Percentiles rank a stretch among this genome's conserved stretches.
phyloP scores from a whole-genome alignment of 2,797 vertebrate species.

The Garrulus glandarius region DNA sequence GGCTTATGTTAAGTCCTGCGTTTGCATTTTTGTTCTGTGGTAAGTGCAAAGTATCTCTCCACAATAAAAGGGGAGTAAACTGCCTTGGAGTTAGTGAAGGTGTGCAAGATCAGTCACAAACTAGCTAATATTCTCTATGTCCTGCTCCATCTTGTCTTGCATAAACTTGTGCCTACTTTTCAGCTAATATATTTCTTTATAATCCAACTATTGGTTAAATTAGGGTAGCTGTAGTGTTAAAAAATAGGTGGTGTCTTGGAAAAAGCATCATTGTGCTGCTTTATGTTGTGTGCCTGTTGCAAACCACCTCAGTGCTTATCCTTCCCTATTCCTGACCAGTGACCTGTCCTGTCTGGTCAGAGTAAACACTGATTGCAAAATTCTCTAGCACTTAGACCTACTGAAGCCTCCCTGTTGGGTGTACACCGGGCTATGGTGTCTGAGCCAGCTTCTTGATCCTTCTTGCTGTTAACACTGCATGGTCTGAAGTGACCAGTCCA shows the following conservation, averaged over 20 bases:
- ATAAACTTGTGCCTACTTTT: background rate
- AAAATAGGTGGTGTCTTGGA: constrained; percentile 4
- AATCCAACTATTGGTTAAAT: constrained; percentile 40
- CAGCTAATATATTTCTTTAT: background rate
- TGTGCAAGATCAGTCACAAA: background rate
- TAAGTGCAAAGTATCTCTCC: background rate
- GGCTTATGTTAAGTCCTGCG: background rate
- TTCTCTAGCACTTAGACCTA: background rate
- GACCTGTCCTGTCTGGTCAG: background rate
- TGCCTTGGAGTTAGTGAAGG: background rate
- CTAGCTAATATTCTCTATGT: background rate
- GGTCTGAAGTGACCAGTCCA: background rate
- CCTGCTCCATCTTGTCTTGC: background rate
- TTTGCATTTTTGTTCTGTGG: background rate
- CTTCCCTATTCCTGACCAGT: background rate
- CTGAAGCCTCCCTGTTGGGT: background rate
- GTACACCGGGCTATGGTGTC: background rate
- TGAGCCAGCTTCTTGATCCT: background rate
- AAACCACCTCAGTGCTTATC: background rate
- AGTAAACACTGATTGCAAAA: background rate
- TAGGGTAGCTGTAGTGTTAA: constrained; percentile 29
- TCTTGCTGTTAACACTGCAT: background rate
- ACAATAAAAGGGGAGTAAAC: background rate
- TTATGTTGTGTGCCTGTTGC: constrained; percentile 13
- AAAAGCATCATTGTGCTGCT: background rate